A percentile compares a stretch with the other conserved stretches of the same genome.
These are phyloP conservation scores for Dendroctonus valens DNA, from an alignment of 1,140 invertebrate species.

Conservation along the genomic window DNA sequence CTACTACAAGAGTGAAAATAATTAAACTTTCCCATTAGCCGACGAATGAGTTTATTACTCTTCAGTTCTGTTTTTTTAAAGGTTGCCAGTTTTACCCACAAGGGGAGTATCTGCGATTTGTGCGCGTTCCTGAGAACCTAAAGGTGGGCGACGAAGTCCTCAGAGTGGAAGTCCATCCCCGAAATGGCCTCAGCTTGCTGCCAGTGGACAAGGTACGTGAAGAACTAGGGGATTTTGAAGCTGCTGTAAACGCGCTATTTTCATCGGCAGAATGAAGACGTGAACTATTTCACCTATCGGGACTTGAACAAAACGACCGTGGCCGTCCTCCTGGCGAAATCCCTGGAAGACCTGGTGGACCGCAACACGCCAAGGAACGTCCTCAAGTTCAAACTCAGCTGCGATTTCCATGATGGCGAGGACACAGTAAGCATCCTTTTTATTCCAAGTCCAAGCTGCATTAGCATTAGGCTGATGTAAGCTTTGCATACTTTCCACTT, in stretches of 20 bases:
- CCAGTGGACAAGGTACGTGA: slow-evolving; percentile 64
- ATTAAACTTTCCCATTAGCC: background rate
- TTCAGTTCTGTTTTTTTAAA: slow-evolving; percentile 52
- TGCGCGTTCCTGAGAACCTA: slow-evolving; percentile 71
- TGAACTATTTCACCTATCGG: slow-evolving; percentile 64
- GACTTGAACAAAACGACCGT: slow-evolving; percentile 72
- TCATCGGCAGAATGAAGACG: slow-evolving; percentile 39
- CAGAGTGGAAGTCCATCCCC: slow-evolving; percentile 70
- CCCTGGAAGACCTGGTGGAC: slow-evolving; percentile 77
- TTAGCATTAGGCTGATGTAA: too few species aligned
- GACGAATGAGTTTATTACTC: too few species aligned
- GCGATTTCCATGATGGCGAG: slow-evolving; percentile 61
- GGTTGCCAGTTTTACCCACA: slow-evolving; percentile 77
- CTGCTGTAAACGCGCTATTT: background rate
- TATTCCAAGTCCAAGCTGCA: too few species aligned
- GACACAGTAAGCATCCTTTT: slow-evolving; percentile 55
- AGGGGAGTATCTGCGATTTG: slow-evolving; percentile 74
- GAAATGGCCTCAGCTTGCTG: slow-evolving; percentile 67
- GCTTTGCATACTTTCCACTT: too few species aligned
- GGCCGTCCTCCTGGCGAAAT: slow-evolving; percentile 68
- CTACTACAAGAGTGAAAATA: background rate
- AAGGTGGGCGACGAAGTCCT: slow-evolving; percentile 67
- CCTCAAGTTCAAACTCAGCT: slow-evolving; percentile 74
- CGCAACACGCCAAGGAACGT: slow-evolving; percentile 75
- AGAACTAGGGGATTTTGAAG: background rate